Conservation (phyloP, 2,113 vertebrate species). For the Toxotes jaculatrix region DNA sequence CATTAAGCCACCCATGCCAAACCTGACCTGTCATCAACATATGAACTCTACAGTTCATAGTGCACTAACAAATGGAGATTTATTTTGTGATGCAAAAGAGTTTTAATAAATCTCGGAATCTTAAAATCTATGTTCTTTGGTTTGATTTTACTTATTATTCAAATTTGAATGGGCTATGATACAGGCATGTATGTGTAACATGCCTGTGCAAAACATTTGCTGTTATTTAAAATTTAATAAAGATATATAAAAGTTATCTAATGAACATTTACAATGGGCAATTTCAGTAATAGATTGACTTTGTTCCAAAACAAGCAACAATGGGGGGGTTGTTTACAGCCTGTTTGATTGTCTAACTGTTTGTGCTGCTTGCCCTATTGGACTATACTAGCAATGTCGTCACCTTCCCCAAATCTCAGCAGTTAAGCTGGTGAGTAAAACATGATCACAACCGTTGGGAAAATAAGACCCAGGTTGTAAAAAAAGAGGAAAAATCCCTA, state of each 20-base stretch:
- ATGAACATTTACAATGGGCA: slow-evolving; percentile 19
- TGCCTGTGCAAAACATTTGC: neutral
- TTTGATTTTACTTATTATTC: neutral
- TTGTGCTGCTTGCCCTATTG: slow-evolving; percentile 11
- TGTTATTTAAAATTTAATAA: neutral
- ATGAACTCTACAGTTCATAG: neutral
- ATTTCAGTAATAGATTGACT: neutral
- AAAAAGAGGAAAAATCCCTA: slow-evolving; percentile 23
- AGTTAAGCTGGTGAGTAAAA: slow-evolving; percentile 45
- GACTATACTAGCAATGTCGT: slow-evolving; percentile 25
- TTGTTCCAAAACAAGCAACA: slow-evolving; percentile 24
- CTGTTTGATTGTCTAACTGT: slow-evolving; percentile 22
- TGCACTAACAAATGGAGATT: neutral
- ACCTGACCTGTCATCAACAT: neutral
- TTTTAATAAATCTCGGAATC: neutral
- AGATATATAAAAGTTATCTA: neutral
- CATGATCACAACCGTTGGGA: slow-evolving; percentile 3
- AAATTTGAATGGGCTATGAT: neutral
- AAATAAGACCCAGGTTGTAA: slow-evolving; percentile 21
- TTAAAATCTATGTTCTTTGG: neutral
- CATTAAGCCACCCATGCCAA: neutral
- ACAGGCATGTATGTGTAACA: neutral
- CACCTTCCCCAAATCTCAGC: slow-evolving; percentile 29
- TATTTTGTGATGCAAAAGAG: neutral
- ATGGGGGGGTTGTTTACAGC: neutral